Conservation (phyloP, 2,797 vertebrate species). For the Natrix natrix region DNA sequence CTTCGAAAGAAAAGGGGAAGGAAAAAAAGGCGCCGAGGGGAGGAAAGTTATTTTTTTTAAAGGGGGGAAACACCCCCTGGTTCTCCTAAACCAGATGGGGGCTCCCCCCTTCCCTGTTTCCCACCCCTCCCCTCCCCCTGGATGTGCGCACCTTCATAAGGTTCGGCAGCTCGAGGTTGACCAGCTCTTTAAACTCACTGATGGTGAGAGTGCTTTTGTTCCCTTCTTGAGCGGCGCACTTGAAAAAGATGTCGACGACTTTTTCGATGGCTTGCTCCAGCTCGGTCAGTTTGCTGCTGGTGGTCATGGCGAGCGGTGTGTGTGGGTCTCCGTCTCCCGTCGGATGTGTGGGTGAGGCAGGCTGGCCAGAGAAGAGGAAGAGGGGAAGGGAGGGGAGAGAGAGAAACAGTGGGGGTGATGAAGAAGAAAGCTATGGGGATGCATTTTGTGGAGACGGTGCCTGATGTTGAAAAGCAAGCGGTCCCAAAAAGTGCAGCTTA, state of each 20-base stretch:
- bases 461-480: neutral
- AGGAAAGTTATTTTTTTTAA: too few relatives aligned
- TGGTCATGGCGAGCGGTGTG: constrained; percentile 50
- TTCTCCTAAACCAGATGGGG: neutral
- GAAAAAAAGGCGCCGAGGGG: too few relatives aligned
- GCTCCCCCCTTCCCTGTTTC: too few relatives aligned
- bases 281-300: constrained; percentile 52
- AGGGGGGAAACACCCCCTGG: too few relatives aligned
- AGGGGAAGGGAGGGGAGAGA: neutral
- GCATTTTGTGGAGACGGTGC: neutral
- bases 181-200: constrained; percentile 65
- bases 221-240: constrained; percentile 55
- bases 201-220: constrained; percentile 60
- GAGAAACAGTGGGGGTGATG: too few relatives aligned
- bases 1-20: constrained; percentile 31
- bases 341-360: rapidly evolving
- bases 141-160: constrained; percentile 66
- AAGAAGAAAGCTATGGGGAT: neutral
- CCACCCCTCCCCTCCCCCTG: too few relatives aligned
- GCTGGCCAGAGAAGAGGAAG: neutral
- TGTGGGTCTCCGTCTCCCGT: neutral
- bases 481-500: neutral
- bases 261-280: constrained; percentile 72
- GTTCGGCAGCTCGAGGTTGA: constrained; percentile 65
- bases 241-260: constrained; percentile 60